Conservation (phyloP, 2,888 invertebrate species). For the Sthenelais limicola region DNA sequence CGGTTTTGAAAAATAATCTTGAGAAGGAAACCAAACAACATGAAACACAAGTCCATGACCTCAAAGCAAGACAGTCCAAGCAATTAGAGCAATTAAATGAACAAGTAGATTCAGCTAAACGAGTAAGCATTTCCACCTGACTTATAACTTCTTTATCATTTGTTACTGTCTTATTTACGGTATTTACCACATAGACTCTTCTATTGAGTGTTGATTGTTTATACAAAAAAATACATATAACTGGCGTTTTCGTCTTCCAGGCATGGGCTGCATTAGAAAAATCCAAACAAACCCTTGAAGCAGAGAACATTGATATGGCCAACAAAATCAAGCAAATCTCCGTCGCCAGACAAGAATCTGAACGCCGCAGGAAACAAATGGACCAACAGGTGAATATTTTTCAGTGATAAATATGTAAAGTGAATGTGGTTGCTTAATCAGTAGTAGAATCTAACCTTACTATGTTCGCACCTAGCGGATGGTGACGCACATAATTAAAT, state of each 20-base stretch:
- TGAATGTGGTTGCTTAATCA: no score
- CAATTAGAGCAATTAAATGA: constrained; percentile 91
- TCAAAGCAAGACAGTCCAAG: constrained; percentile 93
- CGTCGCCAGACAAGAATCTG: constrained; percentile 90
- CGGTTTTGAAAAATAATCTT: constrained; percentile 89
- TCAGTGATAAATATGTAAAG: no score
- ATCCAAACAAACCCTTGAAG: constrained; percentile 88
- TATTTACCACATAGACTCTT: neutral
- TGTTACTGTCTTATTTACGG: neutral
- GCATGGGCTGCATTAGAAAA: constrained; percentile 91
- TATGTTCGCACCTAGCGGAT: no score
- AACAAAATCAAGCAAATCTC: constrained; percentile 91
- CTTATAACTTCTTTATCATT: neutral
- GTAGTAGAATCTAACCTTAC: no score
- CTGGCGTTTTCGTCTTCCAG: constrained; percentile 58
- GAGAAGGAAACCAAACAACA: constrained; percentile 92
- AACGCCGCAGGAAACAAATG: constrained; percentile 93
- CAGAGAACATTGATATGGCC: constrained; percentile 94
- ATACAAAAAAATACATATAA: no score
- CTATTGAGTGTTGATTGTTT: no score
- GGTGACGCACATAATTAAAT: no score
- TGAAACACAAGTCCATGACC: constrained; percentile 87
- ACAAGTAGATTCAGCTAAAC: constrained; percentile 89
- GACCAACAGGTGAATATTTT: constrained; percentile 82
- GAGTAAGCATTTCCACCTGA: constrained; percentile 47